Evolutionary conservation across 2,888 invertebrate species (phyloP).

Genomic region (Parochlus steinenii): DNA sequence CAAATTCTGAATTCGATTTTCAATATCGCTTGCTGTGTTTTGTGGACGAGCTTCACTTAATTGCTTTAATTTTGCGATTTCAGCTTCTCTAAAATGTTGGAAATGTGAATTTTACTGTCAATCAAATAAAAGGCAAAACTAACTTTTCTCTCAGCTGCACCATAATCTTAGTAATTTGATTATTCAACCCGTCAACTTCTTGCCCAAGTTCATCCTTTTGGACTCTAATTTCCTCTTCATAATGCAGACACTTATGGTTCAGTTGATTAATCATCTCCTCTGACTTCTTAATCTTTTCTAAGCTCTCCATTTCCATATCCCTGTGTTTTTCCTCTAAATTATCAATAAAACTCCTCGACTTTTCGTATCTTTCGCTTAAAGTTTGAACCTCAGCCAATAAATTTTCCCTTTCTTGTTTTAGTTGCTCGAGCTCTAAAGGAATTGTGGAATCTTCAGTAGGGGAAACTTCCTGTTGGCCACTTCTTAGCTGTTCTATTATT

Average conservation of each 20-base stretch:
- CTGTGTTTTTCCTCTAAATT: constrained; percentile 10
- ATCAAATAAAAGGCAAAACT: not conserved
- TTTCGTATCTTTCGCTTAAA: constrained; percentile 18
- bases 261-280: constrained; percentile 2
- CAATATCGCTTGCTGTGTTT: constrained; percentile 20
- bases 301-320: constrained; percentile 3
- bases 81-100: constrained; percentile 29
- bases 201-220: constrained; percentile 27
- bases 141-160: constrained; percentile 22
- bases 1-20: constrained; percentile 37
- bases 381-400: constrained; percentile 20
- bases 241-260: constrained; percentile 26
- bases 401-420: constrained; percentile 28
- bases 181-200: constrained; percentile 27
- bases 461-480: constrained; percentile 15
- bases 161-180: constrained; percentile 21
- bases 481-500: constrained; percentile 43
- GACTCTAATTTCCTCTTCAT: constrained; percentile 25
- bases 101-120: not conserved
- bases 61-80: constrained; percentile 36
- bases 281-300: constrained; percentile 6
- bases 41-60: constrained; percentile 27
- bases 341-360: constrained; percentile 13
- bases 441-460: constrained; percentile 22
- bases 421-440: constrained; percentile 42